Evolutionary conservation across 2,113 vertebrate species (phyloP).

Genomic region (Pachypanchax playfairii): DNA sequence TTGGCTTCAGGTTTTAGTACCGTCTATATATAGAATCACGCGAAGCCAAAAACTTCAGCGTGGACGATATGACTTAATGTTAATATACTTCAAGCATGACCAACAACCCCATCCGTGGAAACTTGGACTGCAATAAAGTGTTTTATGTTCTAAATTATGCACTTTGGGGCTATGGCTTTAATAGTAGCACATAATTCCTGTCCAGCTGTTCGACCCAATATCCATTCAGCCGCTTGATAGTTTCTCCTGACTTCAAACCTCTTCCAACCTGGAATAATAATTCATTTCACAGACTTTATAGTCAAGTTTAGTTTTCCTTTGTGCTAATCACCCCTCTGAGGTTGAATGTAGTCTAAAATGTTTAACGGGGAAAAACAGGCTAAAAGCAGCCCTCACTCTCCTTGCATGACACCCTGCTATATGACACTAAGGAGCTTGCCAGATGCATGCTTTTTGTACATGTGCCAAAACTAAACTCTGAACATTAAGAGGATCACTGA

Average conservation of each 20-base stretch:
- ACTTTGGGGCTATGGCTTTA: slow-evolving; percentile 61
- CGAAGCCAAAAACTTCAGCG: slow-evolving; percentile 10
- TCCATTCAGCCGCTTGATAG: slow-evolving; percentile 47
- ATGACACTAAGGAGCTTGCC: slow-evolving; percentile 64
- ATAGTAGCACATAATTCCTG: slow-evolving; percentile 60
- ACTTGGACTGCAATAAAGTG: slow-evolving; percentile 56
- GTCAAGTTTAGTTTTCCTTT: slow-evolving; percentile 46
- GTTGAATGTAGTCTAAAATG: slow-evolving; percentile 51
- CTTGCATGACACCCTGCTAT: slow-evolving; percentile 64
- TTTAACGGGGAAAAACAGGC: slow-evolving; percentile 64
- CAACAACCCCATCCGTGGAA: slow-evolving; percentile 34
- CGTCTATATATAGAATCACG: slow-evolving; percentile 10
- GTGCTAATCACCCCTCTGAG: slow-evolving; percentile 54
- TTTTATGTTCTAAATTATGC: slow-evolving; percentile 66
- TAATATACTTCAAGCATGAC: slow-evolving; percentile 43
- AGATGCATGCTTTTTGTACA: slow-evolving; percentile 68
- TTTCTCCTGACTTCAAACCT: slow-evolving; percentile 50
- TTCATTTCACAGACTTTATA: slow-evolving; percentile 52
- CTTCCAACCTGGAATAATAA: slow-evolving; percentile 58
- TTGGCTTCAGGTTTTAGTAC: not conserved
- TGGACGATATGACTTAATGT: slow-evolving; percentile 34
- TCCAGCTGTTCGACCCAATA: slow-evolving; percentile 65
- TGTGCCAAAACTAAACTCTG: slow-evolving; percentile 70
- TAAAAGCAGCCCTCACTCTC: slow-evolving; percentile 64
- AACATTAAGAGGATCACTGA: slow-evolving; percentile 74